Conservation (phyloP, 2,113 vertebrate genomes). For the Epinephelus moara region DNA sequence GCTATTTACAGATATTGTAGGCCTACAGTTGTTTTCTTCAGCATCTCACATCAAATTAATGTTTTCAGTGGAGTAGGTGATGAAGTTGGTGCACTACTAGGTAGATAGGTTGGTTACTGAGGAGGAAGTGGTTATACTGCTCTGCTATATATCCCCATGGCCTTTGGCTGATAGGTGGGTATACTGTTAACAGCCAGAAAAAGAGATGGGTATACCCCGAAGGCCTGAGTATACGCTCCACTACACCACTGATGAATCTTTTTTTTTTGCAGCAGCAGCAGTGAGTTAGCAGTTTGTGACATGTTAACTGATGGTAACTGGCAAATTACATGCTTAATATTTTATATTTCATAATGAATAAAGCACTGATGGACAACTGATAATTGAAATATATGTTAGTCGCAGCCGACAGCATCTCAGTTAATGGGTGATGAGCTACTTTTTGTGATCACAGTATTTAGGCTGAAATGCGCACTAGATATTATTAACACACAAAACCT, state of each 20-base stretch:
- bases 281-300: no score
- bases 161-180: no score
- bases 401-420: background rate
- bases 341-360: background rate
- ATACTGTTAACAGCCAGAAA: no score
- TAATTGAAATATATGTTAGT: background rate
- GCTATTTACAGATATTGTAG: no score
- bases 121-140: no score
- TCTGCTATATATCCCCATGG: no score
- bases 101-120: no score
- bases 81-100: no score
- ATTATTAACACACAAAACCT: conserved; percentile 6
- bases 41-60: background rate
- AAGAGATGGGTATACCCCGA: background rate
- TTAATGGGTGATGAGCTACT: conserved; percentile 8
- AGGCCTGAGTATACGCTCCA: background rate
- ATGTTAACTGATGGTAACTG: background rate
- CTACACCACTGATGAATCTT: no score
- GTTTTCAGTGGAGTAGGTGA: background rate
- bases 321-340: background rate
- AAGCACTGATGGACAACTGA: background rate
- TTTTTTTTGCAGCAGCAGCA: no score
- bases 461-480: background rate
- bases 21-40: background rate
- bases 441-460: background rate